Evolutionary conservation across 2,113 vertebrate genomes (phyloP), one percentile per base, ranked within the genome.

Genomic region (Triplophysa siluroides): DNA sequence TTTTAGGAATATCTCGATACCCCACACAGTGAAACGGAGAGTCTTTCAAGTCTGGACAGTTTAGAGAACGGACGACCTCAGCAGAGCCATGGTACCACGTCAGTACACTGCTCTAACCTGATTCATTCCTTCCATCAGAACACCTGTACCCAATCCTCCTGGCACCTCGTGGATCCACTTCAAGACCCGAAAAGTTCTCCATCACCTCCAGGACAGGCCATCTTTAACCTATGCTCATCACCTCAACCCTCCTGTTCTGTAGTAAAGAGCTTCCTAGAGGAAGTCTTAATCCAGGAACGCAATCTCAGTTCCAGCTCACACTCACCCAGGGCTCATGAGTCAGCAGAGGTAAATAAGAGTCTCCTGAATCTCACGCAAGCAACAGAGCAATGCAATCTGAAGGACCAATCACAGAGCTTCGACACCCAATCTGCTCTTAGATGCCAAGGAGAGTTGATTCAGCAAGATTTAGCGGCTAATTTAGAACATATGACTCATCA

Each of bases 31-130:
- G 88, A 87, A 83, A 94, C 94, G 79, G 95, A 94, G 84, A 98
- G 94, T 71, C 78, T 96, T 68, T 95, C 89, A 14, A 96, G 94
- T 88, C 85, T 92, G 85, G 97, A 99, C 89, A 99, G 96, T 84
- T 93, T 98, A 87, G 96, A 98, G 70, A 90, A 85, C 79, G 91
- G 91, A 69, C 91, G 93, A 9, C 83, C 64, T 86, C 88, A 89
- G 80, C 88, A 86, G 76, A 84, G 81, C 74, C 90, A 83, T 78
- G 73, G 76, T 79, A 82, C 84, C 64, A 26, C 80, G 9, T 58
- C 54, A 21, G 54, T 58, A 6, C 14, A 14, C 16, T 54, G 50
- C n/a, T 21, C 54, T 58, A 58, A 21, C n/a, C 83, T 10, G 65
- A 87, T 87, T 80, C 84, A 66, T 18, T 76, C 84, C 62, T 54